A percentile compares a stretch with the other conserved stretches of the same genome.
phyloP scores from a whole-genome alignment of 2,797 vertebrate species.

The Microcaecilia unicolor region DNA sequence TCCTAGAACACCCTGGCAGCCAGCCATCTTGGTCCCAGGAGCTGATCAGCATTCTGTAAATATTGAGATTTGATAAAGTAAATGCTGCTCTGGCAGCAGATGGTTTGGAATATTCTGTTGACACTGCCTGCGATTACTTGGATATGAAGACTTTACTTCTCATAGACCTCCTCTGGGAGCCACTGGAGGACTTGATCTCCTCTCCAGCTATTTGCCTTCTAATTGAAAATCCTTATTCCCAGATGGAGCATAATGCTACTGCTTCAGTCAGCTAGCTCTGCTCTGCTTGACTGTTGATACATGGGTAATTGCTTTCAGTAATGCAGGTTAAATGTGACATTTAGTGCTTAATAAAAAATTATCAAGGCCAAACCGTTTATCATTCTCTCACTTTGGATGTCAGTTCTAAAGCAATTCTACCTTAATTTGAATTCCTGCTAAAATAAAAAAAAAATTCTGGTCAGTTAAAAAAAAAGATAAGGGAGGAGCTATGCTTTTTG shows the following conservation, averaged over 20 bases:
- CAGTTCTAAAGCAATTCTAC: conserved; percentile 51
- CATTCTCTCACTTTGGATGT: conserved; percentile 67
- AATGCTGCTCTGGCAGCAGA: conserved; percentile 77
- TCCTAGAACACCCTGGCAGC: conserved; percentile 65
- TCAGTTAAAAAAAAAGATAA: neutral
- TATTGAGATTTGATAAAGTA: conserved; percentile 88
- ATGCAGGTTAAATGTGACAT: conserved; percentile 89
- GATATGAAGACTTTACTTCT: conserved; percentile 60
- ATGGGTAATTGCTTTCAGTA: conserved; percentile 83
- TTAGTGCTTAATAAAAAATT: conserved; percentile 84
- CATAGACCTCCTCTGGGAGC: conserved; percentile 58
- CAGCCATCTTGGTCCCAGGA: conserved; percentile 67
- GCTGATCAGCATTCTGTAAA: conserved; percentile 84
- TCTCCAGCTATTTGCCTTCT: conserved; percentile 77
- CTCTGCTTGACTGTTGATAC: conserved; percentile 71
- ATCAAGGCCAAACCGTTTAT: conserved; percentile 80
- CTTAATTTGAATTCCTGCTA: conserved; percentile 38
- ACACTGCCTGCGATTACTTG: conserved; percentile 56
- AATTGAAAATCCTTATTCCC: conserved; percentile 85
- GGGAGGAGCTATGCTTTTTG: neutral
- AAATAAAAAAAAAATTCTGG: conserved; percentile 28
- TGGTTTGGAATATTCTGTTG: conserved; percentile 72
- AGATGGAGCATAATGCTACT: conserved; percentile 61
- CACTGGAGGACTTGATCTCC: conserved; percentile 54
- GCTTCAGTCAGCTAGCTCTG: conserved; percentile 51